Conservation (phyloP, 1,140 invertebrate genomes). For the Penaeus chinensis region DNA sequence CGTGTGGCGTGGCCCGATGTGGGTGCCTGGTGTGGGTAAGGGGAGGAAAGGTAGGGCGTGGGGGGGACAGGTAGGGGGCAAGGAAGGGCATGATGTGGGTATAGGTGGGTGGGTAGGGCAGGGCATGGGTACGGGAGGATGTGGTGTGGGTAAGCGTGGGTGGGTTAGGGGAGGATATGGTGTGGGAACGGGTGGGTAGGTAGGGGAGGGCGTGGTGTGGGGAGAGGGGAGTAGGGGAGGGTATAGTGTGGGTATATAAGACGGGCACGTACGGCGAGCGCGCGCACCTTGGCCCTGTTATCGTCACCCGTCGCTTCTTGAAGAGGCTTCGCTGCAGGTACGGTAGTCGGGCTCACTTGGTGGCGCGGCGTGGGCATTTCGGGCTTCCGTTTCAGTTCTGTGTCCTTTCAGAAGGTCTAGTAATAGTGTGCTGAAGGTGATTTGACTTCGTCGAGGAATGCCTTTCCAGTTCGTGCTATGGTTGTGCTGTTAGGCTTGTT, state of each 20-base stretch:
- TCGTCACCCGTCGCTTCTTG: background rate
- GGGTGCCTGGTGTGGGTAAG: too few relatives aligned
- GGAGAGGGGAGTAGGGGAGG: conserved; percentile 19
- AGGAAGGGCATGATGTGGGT: too few relatives aligned
- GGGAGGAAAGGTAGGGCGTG: background rate
- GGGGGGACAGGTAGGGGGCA: too few relatives aligned
- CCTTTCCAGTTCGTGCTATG: too few relatives aligned
- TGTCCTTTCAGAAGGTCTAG: too few relatives aligned
- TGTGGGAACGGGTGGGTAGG: background rate
- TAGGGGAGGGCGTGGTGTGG: conserved; percentile 2
- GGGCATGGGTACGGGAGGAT: background rate
- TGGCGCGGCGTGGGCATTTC: too few relatives aligned
- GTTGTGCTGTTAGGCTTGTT: too few relatives aligned
- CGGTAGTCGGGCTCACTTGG: background rate
- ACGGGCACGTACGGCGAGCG: background rate
- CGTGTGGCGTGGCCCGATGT: too few relatives aligned
- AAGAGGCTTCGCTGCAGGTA: background rate
- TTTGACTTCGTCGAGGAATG: too few relatives aligned
- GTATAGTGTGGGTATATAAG: conserved; percentile 40
- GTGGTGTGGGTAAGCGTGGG: background rate
- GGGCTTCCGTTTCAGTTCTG: too few relatives aligned
- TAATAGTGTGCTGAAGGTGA: too few relatives aligned
- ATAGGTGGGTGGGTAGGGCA: background rate
- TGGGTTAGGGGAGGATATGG: conserved; percentile 28
- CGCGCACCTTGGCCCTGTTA: conserved; percentile 1